Base-by-base conservation (phyloP, 2,113 vertebrate genomes). In the Pomatorhinus ruficollis region DNA sequence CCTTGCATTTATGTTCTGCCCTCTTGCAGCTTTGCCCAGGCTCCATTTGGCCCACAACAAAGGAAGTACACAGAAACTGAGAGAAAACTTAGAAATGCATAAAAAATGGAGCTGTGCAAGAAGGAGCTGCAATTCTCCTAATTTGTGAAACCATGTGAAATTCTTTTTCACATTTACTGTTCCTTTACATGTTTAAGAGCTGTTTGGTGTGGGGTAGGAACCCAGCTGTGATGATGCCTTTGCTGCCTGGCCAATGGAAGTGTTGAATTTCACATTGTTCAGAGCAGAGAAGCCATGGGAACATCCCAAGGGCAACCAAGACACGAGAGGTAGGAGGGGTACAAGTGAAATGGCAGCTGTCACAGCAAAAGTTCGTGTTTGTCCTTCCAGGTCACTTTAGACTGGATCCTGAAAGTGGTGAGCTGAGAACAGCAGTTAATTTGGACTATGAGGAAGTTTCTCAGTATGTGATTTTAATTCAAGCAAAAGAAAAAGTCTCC, bases 381-480 rank as follows among this genome's bases (percentile, higher is more conserved):
- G 57, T 45, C 61, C 47, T 88, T 95, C 25, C 90, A 97, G 97
- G 92, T 76, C 96, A 97, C 52, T 97, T 97, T 40, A 93, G 37
- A 44, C 49, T 97, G 95, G 88, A 97, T 92, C 56, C 64, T 2
- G 53, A 68, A 40, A 97, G 89, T 9, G 97, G 97, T 54, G 14
- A 97, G 53, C 86, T 97, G 75, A 95, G 77, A 91, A 97, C 96
- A 64, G 91, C 94, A 33, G 45, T 93, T 40, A 96, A 97, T 63
- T 71, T 97, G 90, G 72, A 95, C 66, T 96, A 96, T 3, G 96
- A 96, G 66, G 87, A 89, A 23, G 63, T 95, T 53, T 87, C 93
- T 57, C 91, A 95, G 65, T 97, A 97, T 25, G 92, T 94, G 72
- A 64, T 97, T 72, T 90, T 97, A 85, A 37, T 97, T 65, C 82